These are phyloP conservation scores for Nestor notabilis DNA, from an alignment of 2,113 vertebrate species.

Conservation along the genomic window DNA sequence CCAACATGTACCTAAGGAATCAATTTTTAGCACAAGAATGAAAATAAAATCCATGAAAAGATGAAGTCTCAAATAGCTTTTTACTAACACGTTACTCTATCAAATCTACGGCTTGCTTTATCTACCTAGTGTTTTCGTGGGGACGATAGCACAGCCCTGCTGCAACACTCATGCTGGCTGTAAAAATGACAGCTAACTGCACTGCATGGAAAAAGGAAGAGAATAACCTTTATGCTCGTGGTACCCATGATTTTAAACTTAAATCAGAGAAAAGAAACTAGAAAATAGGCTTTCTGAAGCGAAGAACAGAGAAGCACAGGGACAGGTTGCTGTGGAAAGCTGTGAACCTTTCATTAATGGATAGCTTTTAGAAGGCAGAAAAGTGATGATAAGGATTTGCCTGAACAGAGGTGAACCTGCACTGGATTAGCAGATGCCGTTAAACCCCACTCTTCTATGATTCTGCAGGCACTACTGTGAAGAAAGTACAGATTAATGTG, in stretches of 20 bases:
- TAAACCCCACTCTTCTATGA: neutral
- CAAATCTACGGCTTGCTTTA: neutral
- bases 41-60: neutral
- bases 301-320: neutral
- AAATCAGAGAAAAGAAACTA: neutral
- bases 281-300: neutral
- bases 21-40: neutral
- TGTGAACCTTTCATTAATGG: neutral
- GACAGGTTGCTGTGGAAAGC: neutral
- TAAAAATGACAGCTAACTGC: neutral
- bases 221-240: neutral
- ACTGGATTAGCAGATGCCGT: neutral
- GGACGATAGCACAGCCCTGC: neutral
- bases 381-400: neutral
- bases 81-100: neutral
- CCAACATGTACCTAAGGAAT: neutral
- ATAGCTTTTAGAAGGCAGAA: neutral
- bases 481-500: neutral
- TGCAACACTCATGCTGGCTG: neutral
- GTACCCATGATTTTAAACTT: neutral
- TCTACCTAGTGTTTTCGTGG: neutral
- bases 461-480: neutral
- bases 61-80: neutral
- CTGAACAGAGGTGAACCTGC: neutral
- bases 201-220: neutral